Evolutionary conservation across 2,113 vertebrate species (phyloP), one percentile per base, ranked within the genome.

Genomic region (Rana temporaria): DNA sequence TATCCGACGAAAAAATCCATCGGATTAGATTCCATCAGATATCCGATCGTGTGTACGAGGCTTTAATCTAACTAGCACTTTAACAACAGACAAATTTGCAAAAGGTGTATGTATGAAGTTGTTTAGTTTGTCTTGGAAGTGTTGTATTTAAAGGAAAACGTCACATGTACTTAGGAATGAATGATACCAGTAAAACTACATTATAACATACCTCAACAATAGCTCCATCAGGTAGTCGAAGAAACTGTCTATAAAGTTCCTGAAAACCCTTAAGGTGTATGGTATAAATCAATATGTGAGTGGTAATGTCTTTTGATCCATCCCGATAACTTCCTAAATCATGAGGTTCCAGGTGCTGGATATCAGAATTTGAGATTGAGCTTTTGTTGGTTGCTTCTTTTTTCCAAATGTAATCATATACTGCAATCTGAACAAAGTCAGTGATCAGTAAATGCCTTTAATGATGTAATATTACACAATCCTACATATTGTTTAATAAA

Each of bases 361-460:
- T 85, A 85, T 92, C 89, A 84, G 86, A 86, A 84, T 86, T 82
- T 71, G 89, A 89, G 83, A 85, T 82, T 81, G 79, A 69, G 11
- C 90, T 73, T 85, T 85, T 77, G 48, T 84, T 82, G 67, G 65
- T 62, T 2, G 88, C 90, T 77, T 91, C 94, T 84, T 91, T 86
- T 22, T 90, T 94, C 93, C 96, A 96, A 88, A 95, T 90, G 84
- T 96, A 95, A 91, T 99, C 96, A 86, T 91, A 94, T 88, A 98
- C 97, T 86, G 93, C 92, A 89, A 99, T 96, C 98, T 98, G 93
- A 90, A 90, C 88, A 94, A 74, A 75, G 56, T 18, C 22, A 67
- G 24, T 77, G 4, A 77, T 52, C 22, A 22, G 42, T 9, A 30
- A 15, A 66, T 66, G 4, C 19, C 7, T 17, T 55, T 24, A 24